Base-by-base conservation (phyloP, 2,888 invertebrate species). In the Rosalia funebris region DNA sequence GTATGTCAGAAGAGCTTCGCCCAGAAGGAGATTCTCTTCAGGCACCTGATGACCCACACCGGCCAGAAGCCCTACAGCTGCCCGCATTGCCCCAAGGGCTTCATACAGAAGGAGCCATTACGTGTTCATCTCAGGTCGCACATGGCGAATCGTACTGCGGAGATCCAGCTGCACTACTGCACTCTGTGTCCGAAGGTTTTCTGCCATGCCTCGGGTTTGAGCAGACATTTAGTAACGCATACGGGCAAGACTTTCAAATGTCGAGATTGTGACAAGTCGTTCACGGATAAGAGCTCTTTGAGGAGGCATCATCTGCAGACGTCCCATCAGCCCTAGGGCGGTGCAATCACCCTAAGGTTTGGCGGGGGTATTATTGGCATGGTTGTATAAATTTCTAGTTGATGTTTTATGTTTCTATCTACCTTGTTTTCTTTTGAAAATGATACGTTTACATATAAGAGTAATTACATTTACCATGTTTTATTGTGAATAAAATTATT, bases 251-350 rank as follows among this genome's bases (percentile, higher is more conserved):
- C 84, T 7, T 90, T 85, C 78, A 83, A 84, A 65, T 91, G 90
- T 76, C 82, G 84, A 4, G 84, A 84, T 69, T 92, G 92, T 76
- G 84, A 84, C 54, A 87, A 89, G 41, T 82, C 84, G 5, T 92
- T 91, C 77, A 86, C 84, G 10, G 92, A 92, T 83, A 87, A 87
- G 72, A 91, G 91, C 71, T 89, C 91, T 0, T 81, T 91, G 46
- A 81, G 86, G 61, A 82, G 92, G 2, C 92, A 92, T 72, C 77
- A 83, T 36, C 75, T 79, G 37, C 78, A 80, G 59, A 76, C 78
- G 10, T 71, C 73, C 56, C 80, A 81, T 70, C 78, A 79, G 48
- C 46, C 54, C 12, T 55, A 55, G 31, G n/a, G 10, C 4, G 17
- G 9, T 12, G 36, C 1, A 1, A 10, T 25, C 25, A n/a, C n/a